Base-by-base conservation (phyloP, 2,888 invertebrate species). In the Blera fallax region DNA sequence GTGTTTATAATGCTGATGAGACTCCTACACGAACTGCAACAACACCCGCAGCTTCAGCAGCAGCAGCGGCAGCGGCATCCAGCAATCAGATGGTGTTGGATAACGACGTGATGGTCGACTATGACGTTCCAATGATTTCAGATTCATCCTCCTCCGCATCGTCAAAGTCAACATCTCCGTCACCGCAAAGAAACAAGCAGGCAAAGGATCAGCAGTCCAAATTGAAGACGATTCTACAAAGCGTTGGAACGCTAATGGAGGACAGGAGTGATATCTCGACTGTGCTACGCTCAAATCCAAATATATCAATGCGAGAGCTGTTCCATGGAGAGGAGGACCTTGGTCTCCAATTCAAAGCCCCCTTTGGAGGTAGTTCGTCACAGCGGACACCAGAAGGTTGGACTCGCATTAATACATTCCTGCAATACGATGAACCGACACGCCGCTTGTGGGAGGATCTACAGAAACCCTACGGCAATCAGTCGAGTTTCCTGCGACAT, bases 381-480 rank as follows among this genome's bases (percentile, higher is more conserved):
- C 91, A 90, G 34, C 94, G 95, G 0, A 96, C 96, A 0, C 96
- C 96, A 0, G 96, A 96, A 89, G 96, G 96, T 0, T 97, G 97
- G 97, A 96, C 97, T 88, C 96, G 96, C 82, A 96, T 96, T 87
- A 94, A 94, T 87, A 94, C 96, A 0, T 94, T 95, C 88, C 95
- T 97, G 67, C 97, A 97, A 89, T 97, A 96, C 87, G 97, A 97
- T 89, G 93, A 94, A 11, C 96, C 96, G n/a, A 97, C 97, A 0
- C 96, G 96, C 78, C 93, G 94, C 5, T 93, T 97, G 2, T 97
- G 97, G 96, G 95, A 95, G 84, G 96, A 96, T 88, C 90, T 97
- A 43, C 96, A 97, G 89, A 95, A 96, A 90, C 97, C 97, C 0
- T 97, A 97, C 88, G 97, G 97, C 2, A 97, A 96, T 90, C 96